A percentile compares a stretch with the other conserved stretches of the same genome.
Evolutionary conservation across 2,797 vertebrate genomes (phyloP).

Genomic region (Xerus rutilus): DNA sequence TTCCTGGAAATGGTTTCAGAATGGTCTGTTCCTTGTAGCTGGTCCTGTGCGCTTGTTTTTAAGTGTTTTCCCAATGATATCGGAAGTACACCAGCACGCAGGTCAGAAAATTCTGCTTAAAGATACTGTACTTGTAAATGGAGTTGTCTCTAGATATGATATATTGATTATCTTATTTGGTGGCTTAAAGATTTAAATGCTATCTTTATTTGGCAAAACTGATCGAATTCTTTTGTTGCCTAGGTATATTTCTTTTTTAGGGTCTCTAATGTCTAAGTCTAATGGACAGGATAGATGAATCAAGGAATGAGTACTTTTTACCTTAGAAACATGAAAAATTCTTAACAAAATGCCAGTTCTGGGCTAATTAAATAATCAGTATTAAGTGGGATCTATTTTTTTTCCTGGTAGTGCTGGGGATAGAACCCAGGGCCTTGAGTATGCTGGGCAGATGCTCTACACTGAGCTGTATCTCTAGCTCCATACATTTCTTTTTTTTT

Average conservation of each 20-base stretch:
- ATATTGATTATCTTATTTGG: neutral
- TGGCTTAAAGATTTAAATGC: slow-evolving; percentile 51
- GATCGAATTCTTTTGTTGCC: slow-evolving; percentile 9
- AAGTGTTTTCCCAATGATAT: slow-evolving; percentile 80
- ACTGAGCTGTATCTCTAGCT: neutral
- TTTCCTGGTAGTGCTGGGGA: too few species aligned
- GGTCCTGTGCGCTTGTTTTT: slow-evolving; percentile 84
- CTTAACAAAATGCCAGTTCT: neutral
- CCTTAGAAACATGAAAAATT: slow-evolving; percentile 49
- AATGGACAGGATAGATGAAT: slow-evolving; percentile 19
- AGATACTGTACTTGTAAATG: neutral
- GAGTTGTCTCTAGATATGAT: neutral
- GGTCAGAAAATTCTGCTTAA: slow-evolving; percentile 54
- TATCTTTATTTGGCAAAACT: slow-evolving; percentile 29
- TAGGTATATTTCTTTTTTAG: neutral
- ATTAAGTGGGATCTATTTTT: neutral
- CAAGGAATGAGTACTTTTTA: slow-evolving; percentile 40
- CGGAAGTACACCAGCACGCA: slow-evolving; percentile 64
- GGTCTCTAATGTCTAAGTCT: neutral
- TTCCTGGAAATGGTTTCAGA: slow-evolving; percentile 88
- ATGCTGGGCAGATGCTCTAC: neutral
- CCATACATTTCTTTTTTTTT: slow-evolving; percentile 11
- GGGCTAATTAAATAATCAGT: neutral
- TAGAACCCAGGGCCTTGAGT: neutral
- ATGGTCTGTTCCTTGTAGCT: slow-evolving; percentile 85